A percentile compares a stretch with the other conserved stretches of the same genome.
These are phyloP conservation scores for Parazoanthus darwini DNA, from an alignment of 92 coral and sea anemone species.

Conservation along the genomic window DNA sequence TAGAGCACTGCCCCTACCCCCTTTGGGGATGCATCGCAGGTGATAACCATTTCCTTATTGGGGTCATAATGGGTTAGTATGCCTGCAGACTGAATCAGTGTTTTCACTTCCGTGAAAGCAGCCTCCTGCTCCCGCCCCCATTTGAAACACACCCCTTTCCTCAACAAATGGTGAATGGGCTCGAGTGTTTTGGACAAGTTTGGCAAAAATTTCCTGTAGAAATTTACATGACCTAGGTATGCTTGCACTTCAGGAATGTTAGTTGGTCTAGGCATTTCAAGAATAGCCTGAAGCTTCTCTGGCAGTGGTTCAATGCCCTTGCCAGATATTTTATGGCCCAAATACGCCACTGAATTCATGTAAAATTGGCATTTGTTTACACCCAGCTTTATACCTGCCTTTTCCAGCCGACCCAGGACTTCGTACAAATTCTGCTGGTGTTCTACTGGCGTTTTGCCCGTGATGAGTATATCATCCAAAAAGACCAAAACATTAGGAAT, in stretches of 20 bases:
- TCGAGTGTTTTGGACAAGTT: no score
- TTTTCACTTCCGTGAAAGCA: constrained; percentile 4
- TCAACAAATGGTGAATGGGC: no score
- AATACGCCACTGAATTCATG: neutral
- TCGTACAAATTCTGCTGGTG: constrained; percentile 15
- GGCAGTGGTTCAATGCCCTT: no score
- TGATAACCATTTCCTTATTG: constrained; percentile 42
- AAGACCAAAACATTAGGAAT: constrained; percentile 28
- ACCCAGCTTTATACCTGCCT: constrained; percentile 29
- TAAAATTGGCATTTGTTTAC: constrained; percentile 20
- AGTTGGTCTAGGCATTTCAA: neutral
- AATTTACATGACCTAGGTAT: neutral
- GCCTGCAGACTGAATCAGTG: constrained; percentile 13
- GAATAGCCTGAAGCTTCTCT: constrained; percentile 9
- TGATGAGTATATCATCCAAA: constrained; percentile 21
- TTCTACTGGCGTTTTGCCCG: constrained; percentile 2
- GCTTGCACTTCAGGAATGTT: neutral
- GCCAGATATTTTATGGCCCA: no score
- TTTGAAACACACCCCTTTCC: no score
- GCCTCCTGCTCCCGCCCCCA: constrained; percentile 14
- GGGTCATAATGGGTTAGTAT: constrained; percentile 52
- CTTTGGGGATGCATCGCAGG: constrained; percentile 42
- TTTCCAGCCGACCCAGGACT: constrained; percentile 17
- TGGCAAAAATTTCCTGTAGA: neutral
- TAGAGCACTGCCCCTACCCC: no score